phyloP scores from a whole-genome alignment of 1,140 invertebrate genomes.

The Nomia melanderi region DNA sequence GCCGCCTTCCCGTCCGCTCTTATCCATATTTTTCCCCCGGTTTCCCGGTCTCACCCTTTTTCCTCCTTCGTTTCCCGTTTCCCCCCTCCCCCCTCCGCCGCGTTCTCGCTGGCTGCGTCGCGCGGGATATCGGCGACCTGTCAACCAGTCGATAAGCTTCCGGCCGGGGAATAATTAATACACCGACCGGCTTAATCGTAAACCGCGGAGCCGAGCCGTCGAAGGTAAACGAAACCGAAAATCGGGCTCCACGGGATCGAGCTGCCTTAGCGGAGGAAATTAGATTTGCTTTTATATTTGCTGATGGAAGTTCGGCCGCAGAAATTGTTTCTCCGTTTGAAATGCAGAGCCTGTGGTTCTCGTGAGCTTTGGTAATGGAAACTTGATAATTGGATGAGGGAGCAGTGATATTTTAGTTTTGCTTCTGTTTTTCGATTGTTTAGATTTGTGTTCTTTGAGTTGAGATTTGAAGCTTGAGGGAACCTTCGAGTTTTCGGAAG shows the following conservation, averaged over 20 bases:
- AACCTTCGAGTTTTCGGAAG: too few species aligned
- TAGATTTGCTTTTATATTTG: too few species aligned
- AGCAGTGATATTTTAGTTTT: too few species aligned
- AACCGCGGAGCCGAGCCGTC: not conserved
- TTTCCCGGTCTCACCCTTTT: not conserved
- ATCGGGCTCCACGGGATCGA: not conserved
- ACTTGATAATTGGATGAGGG: too few species aligned
- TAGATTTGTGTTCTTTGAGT: too few species aligned
- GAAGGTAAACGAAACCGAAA: slow-evolving; percentile 31
- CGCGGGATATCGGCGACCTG: not conserved
- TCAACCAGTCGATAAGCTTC: slow-evolving; percentile 33
- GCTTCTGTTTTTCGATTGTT: too few species aligned
- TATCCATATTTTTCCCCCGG: not conserved
- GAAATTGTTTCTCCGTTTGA: too few species aligned
- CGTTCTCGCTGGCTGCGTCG: not conserved
- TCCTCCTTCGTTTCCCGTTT: not conserved
- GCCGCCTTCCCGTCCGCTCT: not conserved
- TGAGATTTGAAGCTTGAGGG: too few species aligned
- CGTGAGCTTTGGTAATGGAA: too few species aligned
- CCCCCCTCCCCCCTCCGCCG: not conserved
- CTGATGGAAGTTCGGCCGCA: too few species aligned
- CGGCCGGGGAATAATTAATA: slow-evolving; percentile 43
- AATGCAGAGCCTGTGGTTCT: too few species aligned
- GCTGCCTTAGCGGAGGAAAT: too few species aligned
- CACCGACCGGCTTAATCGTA: slow-evolving; percentile 14